These are phyloP conservation scores for Apamea sordens DNA, from an alignment of 2,888 invertebrate genomes.

Conservation along the genomic window DNA sequence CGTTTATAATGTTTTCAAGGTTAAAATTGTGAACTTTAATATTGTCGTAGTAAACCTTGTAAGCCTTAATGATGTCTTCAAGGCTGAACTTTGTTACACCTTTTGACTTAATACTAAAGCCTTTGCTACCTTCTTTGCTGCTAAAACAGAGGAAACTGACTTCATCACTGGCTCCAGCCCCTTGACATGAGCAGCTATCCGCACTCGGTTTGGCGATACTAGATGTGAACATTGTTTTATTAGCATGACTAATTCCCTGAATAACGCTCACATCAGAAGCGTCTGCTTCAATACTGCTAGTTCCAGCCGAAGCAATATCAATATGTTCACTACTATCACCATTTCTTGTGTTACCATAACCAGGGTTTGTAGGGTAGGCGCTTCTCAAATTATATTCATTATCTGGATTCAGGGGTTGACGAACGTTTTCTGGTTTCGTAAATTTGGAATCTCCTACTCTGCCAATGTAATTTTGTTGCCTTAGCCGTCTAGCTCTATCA, in stretches of 20 bases:
- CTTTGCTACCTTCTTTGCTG: slow-evolving; percentile 30
- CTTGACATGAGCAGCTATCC: slow-evolving; percentile 14
- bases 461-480: background rate
- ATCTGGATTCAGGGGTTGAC: background rate
- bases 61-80: slow-evolving; percentile 39
- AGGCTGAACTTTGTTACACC: slow-evolving; percentile 16
- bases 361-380: background rate
- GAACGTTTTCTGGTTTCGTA: slow-evolving; percentile 9
- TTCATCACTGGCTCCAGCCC: slow-evolving; percentile 4
- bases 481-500: slow-evolving; percentile 10
- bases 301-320: background rate
- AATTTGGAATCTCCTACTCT: slow-evolving; percentile 8
- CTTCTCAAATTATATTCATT: background rate
- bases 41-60: slow-evolving; percentile 16
- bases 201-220: background rate
- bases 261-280: background rate
- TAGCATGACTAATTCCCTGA: background rate
- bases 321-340: background rate
- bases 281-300: background rate
- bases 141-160: slow-evolving; percentile 34
- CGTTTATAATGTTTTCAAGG: slow-evolving; percentile 14
- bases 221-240: background rate
- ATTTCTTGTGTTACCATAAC: background rate
- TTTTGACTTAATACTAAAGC: slow-evolving; percentile 32
- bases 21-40: background rate